Conservation (phyloP, 92 coral and sea anemone species). For the Blastomussa wellsi region DNA sequence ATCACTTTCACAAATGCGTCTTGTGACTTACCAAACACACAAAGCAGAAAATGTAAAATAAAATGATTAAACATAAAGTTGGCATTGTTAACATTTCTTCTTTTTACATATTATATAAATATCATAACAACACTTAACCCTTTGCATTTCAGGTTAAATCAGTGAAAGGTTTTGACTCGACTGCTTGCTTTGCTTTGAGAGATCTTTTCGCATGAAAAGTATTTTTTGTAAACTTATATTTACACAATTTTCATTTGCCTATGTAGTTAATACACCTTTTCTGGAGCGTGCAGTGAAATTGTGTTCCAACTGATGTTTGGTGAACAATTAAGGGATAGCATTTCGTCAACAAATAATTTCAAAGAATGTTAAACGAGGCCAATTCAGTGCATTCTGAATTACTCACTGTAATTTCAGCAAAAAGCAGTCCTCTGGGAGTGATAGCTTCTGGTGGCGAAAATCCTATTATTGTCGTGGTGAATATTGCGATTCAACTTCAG, state of each 20-base stretch:
- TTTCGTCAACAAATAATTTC: neutral
- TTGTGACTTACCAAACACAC: neutral
- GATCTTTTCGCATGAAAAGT: neutral
- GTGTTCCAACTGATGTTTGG: neutral
- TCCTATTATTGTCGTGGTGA: neutral
- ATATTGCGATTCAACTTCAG: neutral
- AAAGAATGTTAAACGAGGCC: neutral
- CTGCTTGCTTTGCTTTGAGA: neutral
- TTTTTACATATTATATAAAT: neutral
- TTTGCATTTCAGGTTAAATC: neutral
- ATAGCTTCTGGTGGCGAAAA: neutral
- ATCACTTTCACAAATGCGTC: neutral
- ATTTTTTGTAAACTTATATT: neutral
- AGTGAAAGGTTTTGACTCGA: neutral
- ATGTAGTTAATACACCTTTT: neutral
- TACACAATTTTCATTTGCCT: neutral
- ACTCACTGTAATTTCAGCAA: neutral
- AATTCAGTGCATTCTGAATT: neutral
- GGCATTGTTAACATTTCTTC: neutral
- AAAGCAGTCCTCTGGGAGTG: neutral
- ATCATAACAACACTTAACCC: neutral
- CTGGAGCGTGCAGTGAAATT: neutral
- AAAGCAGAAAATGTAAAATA: neutral
- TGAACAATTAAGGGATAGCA: neutral
- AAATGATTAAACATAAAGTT: neutral